Evolutionary conservation across 2,888 invertebrate genomes (phyloP), one percentile per base, ranked within the genome.

Genomic region (Rhamphomyia laevipes): DNA sequence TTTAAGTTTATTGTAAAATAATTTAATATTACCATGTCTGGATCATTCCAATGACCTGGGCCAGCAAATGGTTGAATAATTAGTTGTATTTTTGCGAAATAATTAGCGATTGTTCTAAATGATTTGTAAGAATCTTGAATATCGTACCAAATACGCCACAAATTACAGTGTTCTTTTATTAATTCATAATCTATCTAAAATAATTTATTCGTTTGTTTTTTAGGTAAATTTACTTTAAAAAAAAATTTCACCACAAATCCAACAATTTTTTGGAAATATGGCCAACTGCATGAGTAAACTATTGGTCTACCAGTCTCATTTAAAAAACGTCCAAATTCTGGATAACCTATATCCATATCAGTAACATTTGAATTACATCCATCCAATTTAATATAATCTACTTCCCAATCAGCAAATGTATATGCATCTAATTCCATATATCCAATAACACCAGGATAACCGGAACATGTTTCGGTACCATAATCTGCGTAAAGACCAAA

Each of bases 401-500:
- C 81, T 41, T 73, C 77, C 88, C 87, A 89, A 23, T 80, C 77
- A 7, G 84, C 86, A 65, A 86, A 86, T 2, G 82, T 81, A 56
- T 81, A 64, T 0, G 85, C 84, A 67, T 88, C 87, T 9, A 72
- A 62, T 60, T 79, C 73, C 66, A 84, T 71, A 63, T 81, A 73
- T 17, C 76, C 73, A 46, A 79, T 71, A 51, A 81, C 78, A 37
- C 86, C 87, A 1, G 86, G 86, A 67, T 82, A 87, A 1, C 85
- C 85, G 5, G 75, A 84, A 63, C 87, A 89, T 0, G 88, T 89
- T 49, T 75, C 69, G 1, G 78, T 80, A 3, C 88, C 88, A 66
- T 80, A 85, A 64, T 88, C 86, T 61, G 81, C 83, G 62, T 89
- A 89, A 51, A 87, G 77, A 4, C 87, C 88, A 63, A 88, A 81